Evolutionary conservation across 1,140 invertebrate species (phyloP).

Genomic region (Stenopsyche tienmushanensis): DNA sequence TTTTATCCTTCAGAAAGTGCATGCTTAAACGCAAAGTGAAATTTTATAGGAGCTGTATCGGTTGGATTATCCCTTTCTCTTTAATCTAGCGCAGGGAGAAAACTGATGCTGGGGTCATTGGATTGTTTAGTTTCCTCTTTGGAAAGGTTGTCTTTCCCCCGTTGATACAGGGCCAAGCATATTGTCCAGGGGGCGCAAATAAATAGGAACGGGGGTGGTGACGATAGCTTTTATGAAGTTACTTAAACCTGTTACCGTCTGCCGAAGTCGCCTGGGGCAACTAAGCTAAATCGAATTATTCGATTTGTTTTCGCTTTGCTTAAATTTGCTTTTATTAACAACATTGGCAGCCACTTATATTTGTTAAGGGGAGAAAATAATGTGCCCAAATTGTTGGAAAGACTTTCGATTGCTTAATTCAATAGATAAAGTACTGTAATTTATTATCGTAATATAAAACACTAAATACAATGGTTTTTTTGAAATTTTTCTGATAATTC

Average conservation of each 20-base stretch:
- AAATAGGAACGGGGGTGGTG: background rate
- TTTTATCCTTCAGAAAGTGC: no score
- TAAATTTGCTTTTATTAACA: constrained; percentile 42
- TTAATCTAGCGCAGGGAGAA: background rate
- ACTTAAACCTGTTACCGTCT: constrained; percentile 32
- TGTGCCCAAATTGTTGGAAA: no score
- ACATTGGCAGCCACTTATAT: constrained; percentile 21
- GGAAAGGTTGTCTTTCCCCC: constrained; percentile 12
- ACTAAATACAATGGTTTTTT: no score
- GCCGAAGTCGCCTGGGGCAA: constrained; percentile 17
- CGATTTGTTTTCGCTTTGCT: constrained; percentile 41
- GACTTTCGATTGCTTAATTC: no score
- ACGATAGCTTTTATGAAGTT: constrained; percentile 32
- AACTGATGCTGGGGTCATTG: background rate
- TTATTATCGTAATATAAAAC: no score
- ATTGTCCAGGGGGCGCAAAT: constrained; percentile 11
- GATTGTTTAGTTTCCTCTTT: constrained; percentile 24
- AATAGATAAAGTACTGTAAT: no score
- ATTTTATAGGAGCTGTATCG: background rate
- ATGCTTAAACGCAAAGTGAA: background rate
- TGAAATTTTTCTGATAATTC: no score
- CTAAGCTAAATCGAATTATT: constrained; percentile 40
- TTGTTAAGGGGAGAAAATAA: constrained; percentile 4
- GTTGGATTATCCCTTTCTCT: constrained; percentile 4
- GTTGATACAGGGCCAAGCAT: constrained; percentile 15